These are phyloP conservation scores for Brachycybe producta DNA, from an alignment of 2,888 invertebrate species.

Conservation along the genomic window DNA sequence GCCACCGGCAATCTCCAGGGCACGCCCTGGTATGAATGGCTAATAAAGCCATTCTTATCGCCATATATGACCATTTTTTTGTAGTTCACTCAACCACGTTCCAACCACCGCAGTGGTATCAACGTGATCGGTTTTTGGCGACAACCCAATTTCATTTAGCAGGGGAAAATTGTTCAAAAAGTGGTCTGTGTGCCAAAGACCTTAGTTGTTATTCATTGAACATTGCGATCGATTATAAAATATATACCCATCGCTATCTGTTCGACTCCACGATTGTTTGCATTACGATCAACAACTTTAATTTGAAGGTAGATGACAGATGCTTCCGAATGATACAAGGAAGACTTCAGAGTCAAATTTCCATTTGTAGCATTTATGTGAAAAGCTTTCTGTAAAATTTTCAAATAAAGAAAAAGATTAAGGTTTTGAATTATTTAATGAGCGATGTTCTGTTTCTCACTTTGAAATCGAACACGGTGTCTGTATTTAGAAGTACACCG, in stretches of 20 bases:
- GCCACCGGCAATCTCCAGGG: too few species aligned
- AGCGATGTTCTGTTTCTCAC: constrained; percentile 22
- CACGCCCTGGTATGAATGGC: too few species aligned
- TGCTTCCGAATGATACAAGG: constrained; percentile 55
- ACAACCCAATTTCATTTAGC: too few species aligned
- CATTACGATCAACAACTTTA: constrained; percentile 55
- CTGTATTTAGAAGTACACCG: constrained; percentile 51
- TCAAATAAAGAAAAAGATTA: not conserved
- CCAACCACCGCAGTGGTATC: too few species aligned
- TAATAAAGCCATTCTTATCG: too few species aligned
- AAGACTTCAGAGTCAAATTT: constrained; percentile 51
- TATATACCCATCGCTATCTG: constrained; percentile 1
- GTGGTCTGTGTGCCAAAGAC: too few species aligned
- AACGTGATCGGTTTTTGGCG: too few species aligned
- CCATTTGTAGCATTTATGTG: constrained; percentile 56
- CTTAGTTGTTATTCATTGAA: too few species aligned
- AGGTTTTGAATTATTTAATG: not conserved
- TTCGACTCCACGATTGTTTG: constrained; percentile 28
- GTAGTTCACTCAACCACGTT: too few species aligned
- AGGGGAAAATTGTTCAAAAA: too few species aligned
- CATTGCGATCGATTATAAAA: too few species aligned
- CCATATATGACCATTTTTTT: too few species aligned
- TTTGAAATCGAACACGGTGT: constrained; percentile 49
- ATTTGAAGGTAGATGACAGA: constrained; percentile 61
- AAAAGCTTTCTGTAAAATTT: constrained; percentile 19